Evolutionary conservation across 2,797 vertebrate genomes (phyloP), one percentile per base, ranked within the genome.

Genomic region (Eospalax fontanierii): DNA sequence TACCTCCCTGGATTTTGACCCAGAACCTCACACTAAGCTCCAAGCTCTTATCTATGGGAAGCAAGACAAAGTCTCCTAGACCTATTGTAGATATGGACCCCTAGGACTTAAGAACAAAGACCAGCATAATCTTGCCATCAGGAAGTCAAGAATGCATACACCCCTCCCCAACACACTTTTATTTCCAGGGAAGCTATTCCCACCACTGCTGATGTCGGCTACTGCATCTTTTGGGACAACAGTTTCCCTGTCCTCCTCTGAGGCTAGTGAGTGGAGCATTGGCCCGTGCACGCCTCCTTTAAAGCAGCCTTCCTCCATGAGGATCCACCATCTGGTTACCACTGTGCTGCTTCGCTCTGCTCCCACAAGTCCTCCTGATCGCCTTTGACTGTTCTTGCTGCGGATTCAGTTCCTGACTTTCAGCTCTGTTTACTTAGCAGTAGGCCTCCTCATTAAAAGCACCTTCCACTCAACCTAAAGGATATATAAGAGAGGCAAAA

Each of bases 381-480:
- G 54, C 57, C 80, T 90, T 85, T 87, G 4, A 89, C 10, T 68
- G 7, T 70, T 6, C 18, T 73, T 65, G 12, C 61, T 87, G 76
- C 21, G 30, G 30, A 0, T 76, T 91, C 61, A 8, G 50, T 78
- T 84, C 26, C 30, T 82, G 85, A 66, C 26, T 79, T 94, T 59
- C 3, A 40, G 33, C 26, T 93, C 33, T 78, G 73, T 71, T 91
- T 66, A 68, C 28, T 61, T 35, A 76, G 30, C 65, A 46, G 57
- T 35, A 9, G 73, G 57, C 79, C 26, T 89, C 66, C 85, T 87
- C 84, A 74, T 75, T 91, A 83, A 87, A 80, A 81, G 33, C 35
- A 22, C 81, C 46, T 73, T 22, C 18, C 30, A 75, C 63, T 3
- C 38, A 85, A 68, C 65, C 28, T n/a, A n/a, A n/a, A n/a, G n/a